Base-by-base conservation (phyloP, 2,113 vertebrate species). In the Oncorhynchus masou region DNA sequence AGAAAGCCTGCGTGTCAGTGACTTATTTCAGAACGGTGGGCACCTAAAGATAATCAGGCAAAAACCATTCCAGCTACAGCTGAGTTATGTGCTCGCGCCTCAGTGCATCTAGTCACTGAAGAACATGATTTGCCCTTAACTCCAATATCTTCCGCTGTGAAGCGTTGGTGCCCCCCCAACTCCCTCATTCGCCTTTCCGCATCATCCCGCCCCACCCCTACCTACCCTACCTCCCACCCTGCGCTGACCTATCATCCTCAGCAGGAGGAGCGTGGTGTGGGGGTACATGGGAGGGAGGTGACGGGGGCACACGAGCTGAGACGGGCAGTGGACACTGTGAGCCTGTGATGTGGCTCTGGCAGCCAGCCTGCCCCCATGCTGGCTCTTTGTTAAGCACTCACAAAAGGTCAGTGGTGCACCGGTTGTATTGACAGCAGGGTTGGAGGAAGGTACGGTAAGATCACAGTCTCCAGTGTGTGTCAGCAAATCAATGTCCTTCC, bases 381-480 rank as follows among this genome's bases (percentile, higher is more conserved):
- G 82, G 79, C 65, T 78, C 74, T 85, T 73, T 83, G 65, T 90
- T 15, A 69, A 75, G 74, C 70, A 70, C 78, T 85, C 80, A 86
- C 78, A 79, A 80, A 87, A 78, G 79, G 78, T 85, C 80, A 82
- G 62, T 74, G 76, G 73, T 71, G 75, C 79, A 74, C 76, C 77
- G 84, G 88, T 84, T 81, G 77, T 80, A 79, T 77, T 9, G 48
- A 65, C 79, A 87, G 89, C 81, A 84, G 87, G 81, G 86, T 85
- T 68, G 68, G 80, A 79, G 69, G 74, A 85, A 91, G 85, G 92
- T 93, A 89, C 74, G 88, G 87, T 91, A 89, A 90, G 83, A 83
- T 81, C 83, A 84, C 76, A 81, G 87, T 89, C 86, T 83, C 82
- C 83, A 80, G 84, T 88, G 85, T 83, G 88, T 87, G 65, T 67